Conservation (phyloP, 2,888 invertebrate genomes). For the Eledone cirrhosa region DNA sequence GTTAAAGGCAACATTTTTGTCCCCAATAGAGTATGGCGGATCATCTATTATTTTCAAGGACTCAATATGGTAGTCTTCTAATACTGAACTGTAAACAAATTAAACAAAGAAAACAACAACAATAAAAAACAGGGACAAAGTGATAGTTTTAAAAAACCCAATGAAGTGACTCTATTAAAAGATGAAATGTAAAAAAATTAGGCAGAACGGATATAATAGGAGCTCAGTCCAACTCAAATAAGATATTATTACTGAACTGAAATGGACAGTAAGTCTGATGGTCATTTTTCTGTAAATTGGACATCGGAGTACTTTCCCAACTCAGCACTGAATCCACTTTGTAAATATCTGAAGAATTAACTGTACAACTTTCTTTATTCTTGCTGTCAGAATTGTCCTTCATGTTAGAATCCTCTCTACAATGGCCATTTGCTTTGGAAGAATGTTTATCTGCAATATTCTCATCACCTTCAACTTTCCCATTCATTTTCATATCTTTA, state of each 20-base stretch:
- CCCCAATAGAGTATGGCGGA: too few species aligned
- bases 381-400: conserved; percentile 34
- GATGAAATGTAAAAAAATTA: too few species aligned
- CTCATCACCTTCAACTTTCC: conserved; percentile 40
- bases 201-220: too few species aligned
- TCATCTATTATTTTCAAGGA: too few species aligned
- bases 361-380: conserved; percentile 33
- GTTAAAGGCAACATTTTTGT: too few species aligned
- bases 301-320: conserved; percentile 44
- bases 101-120: too few species aligned
- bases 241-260: conserved; percentile 58
- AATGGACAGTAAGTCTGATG: conserved; percentile 62
- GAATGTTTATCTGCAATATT: neutral
- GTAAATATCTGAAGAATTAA: conserved; percentile 10
- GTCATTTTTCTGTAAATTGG: conserved; percentile 36
- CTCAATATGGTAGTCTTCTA: neutral
- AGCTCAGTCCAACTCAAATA: conserved; percentile 60
- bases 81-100: neutral
- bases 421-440: neutral
- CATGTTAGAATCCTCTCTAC: conserved; percentile 29
- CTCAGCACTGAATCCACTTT: conserved; percentile 48
- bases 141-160: too few species aligned
- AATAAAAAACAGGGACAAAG: too few species aligned
- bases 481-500: conserved; percentile 32
- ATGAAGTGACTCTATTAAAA: too few species aligned